phyloP scores from a whole-genome alignment of 2,888 invertebrate genomes.

The Macrosoma leucophasiata region DNA sequence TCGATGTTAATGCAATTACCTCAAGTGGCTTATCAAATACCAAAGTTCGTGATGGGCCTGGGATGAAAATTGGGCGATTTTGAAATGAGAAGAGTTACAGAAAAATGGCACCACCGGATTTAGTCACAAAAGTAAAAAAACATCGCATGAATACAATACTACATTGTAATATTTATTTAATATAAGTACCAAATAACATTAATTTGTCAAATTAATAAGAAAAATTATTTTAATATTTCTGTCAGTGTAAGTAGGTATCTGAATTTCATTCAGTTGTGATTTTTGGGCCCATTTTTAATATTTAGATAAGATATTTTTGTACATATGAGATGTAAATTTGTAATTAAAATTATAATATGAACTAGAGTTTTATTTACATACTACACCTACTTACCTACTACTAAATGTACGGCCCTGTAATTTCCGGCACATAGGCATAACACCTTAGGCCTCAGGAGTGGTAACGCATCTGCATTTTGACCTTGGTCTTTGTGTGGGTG shows the following conservation, averaged over 20 bases:
- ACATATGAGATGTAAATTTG: constrained; percentile 31
- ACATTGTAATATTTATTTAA: too few species aligned
- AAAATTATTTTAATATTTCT: too few species aligned
- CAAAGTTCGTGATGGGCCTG: constrained; percentile 89
- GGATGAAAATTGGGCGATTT: constrained; percentile 64
- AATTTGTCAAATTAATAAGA: constrained; percentile 8
- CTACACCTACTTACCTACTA: too few species aligned
- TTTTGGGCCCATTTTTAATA: constrained; percentile 8
- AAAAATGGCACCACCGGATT: constrained; percentile 34
- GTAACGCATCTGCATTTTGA: too few species aligned
- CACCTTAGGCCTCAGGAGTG: too few species aligned
- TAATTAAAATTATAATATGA: constrained; percentile 24
- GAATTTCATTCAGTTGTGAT: constrained; percentile 8
- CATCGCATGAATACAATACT: too few species aligned
- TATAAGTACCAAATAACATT: too few species aligned
- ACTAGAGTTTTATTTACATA: constrained; percentile 13
- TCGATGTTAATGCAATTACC: constrained; percentile 91
- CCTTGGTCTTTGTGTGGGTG: too few species aligned
- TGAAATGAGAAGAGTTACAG: constrained; percentile 19
- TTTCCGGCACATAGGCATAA: too few species aligned
- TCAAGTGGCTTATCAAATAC: constrained; percentile 86
- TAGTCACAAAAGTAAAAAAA: constrained; percentile 28
- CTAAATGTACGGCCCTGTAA: too few species aligned
- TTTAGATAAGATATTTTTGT: constrained; percentile 20
- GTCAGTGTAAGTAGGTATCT: too few species aligned